Base-by-base conservation (phyloP, 2,888 invertebrate species). In the Campoletis raptor region DNA sequence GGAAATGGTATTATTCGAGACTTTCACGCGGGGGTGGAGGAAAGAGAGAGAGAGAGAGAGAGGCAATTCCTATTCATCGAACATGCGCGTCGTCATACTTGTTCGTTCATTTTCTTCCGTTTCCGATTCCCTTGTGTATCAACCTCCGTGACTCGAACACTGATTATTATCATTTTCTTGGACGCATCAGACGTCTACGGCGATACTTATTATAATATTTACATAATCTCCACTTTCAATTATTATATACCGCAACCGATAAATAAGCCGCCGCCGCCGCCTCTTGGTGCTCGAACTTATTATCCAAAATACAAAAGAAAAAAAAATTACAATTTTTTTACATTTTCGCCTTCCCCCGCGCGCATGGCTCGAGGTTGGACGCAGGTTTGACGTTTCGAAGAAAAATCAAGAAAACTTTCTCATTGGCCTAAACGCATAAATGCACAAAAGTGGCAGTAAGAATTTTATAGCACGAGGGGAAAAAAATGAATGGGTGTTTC, bases 1-100 rank as follows among this genome's bases (percentile, higher is more conserved):
- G 77, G 81, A 85, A 85, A 82, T 85, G 78, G 45, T 82, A 81
- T 82, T 69, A 85, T 85, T 81, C 74, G 77, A 81, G 77, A 85
- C 78, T 82, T 85, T 85, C 85, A 30, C 85, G 85, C 6, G 74
- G 24, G 61, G 61, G 61, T 30, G 61, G 21, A 54, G 30, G 45
- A 18, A 36, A 36, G 45, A 12, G 21, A 67, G 37, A 9, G 67
- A 9, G 52, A 78, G 48, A 57, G 54, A 30, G 61, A 61, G 15
- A 5, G 6, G 21, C 1, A 61, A 61, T 76, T 61, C 40, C 40
- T 21, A 36, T 69, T 42, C 73, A 45, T 48, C 48, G 30, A 30
- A 30, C 30, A 30, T 30, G 30, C 30, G 30, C 9, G 7, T 18
- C 70, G 70, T n/a, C 67, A 64, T 70, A 76, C 57, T 72, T 64